Base-by-base conservation (phyloP, 2,888 invertebrate genomes). In the Zhuqinia jingwanae region DNA sequence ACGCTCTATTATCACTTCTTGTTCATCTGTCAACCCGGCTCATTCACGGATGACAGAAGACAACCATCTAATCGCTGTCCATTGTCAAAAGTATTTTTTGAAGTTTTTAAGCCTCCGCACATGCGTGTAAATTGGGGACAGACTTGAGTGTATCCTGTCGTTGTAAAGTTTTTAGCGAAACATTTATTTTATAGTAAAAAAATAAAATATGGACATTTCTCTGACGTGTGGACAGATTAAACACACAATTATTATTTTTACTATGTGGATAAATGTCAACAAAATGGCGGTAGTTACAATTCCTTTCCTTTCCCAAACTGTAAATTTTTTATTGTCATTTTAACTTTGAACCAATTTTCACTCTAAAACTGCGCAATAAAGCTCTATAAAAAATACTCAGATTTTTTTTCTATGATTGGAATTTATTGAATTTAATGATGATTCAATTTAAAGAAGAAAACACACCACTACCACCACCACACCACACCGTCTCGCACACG, bases 191-290 rank as follows among this genome's bases (percentile, higher is more conserved):
- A n/a, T 30, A 63, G 63, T n/a, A 22, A 45, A 25, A 20, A 70
- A 42, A 42, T 70, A 70, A 70, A 70, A 70, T 70, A 70, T 70
- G 42, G 1, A 45, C 11, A 10, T 11, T 70, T 70, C n/a, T 45
- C 70, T 56, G 75, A 75, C 75, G 17, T 30, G 75, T 53, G 75
- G 75, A 75, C 75, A 53, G 75, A 75, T 75, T 56, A 75, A 75
- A 50, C 30, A 53, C 27, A 75, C 75, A 53, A n/a, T 30, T 47
- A 73, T 47, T 45, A 73, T 73, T 20, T 5, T 2, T 13, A 42
- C 1, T 42, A 27, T 36, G n/a, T 45, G 11, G 56, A 27, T 13
- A 45, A 25, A 27, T 53, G 30, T 30, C 53, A 75, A 27, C 27
- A 30, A n/a, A n/a, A 36, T 36, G 36, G 36, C 36, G 36, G 36